Evolutionary conservation across 2,113 vertebrate genomes (phyloP), one percentile per base, ranked within the genome.

Genomic region (Chaetops frenatus): DNA sequence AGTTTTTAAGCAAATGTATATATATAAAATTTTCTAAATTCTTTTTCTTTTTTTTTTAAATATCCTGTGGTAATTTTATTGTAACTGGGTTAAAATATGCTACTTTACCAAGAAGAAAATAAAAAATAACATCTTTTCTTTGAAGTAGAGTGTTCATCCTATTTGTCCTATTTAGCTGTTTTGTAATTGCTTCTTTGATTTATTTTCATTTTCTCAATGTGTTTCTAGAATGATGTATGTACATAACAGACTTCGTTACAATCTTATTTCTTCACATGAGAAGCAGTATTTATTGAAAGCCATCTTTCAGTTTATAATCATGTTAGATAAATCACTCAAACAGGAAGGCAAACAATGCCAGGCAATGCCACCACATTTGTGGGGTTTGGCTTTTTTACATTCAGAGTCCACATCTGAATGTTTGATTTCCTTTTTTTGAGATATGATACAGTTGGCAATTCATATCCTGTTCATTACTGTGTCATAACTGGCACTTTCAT

Each of bases 1-100:
- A 94, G 60, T 98, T 98, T 98, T 96, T 96, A 97, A 97, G 91
- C 87, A 95, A 97, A 97, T 96, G 76, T 95, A 12, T 97, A 94
- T 96, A 97, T 97, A 97, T 97, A 97, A 97, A 97, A 95, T 98
- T 98, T 98, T 98, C 92, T 97, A 97, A 97, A 95, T 69, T 89
- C 64, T 88, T 96, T 90, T 88, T 97, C 91, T 33, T 29, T 44
- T 64, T 97, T 97, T 97, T 96, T 97, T 97, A 96, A 97, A 95
- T 97, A 97, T 90, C 70, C 92, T 97, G 94, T 97, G 96, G 90
- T 95, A 90, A 97, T 97, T 98, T 98, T 97, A 95, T 97, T 97
- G 97, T 96, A 93, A 88, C 74, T 70, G 67, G 86, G 50, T 96
- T 87, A 92, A 97, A 94, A 94, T 60, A 90, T 90, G 61, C 80